A percentile compares a stretch with the other conserved stretches of the same genome.
phyloP scores from a whole-genome alignment of 2,113 vertebrate genomes.

The Ochotona princeps region DNA sequence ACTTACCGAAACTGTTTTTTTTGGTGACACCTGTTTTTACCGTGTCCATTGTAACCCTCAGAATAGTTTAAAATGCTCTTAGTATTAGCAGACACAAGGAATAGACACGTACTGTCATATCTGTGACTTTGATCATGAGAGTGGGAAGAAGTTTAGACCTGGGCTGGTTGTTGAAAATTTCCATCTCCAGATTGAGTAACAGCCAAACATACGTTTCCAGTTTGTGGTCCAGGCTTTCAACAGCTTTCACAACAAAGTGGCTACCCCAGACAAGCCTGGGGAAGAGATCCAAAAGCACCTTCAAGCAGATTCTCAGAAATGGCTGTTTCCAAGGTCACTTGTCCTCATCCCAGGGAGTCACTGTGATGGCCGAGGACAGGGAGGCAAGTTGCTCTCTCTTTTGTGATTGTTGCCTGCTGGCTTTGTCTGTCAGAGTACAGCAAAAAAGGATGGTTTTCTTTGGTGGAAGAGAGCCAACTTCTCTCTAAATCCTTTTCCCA shows the following conservation, averaged over 20 bases:
- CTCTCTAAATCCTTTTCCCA: not conserved
- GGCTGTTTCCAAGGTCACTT: not conserved
- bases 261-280: not conserved
- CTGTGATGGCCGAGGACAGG: not conserved
- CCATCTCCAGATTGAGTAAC: not conserved
- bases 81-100: not conserved
- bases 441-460: not conserved
- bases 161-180: not conserved
- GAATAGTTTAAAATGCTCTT: not conserved
- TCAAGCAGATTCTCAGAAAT: not conserved
- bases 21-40: not conserved
- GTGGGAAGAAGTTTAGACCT: not conserved
- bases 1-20: not conserved
- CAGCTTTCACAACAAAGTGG: not conserved
- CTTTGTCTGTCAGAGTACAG: not conserved
- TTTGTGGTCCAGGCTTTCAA: not conserved
- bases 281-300: not conserved
- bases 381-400: not conserved
- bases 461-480: not conserved
- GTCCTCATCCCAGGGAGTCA: not conserved
- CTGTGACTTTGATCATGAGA: not conserved
- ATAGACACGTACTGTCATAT: not conserved
- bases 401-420: not conserved
- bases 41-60: not conserved
- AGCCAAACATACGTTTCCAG: not conserved